Percentiles rank a stretch among this genome's conserved stretches.
Evolutionary conservation across 2,888 invertebrate genomes (phyloP).

Genomic region (Opisthograptis luteolata): DNA sequence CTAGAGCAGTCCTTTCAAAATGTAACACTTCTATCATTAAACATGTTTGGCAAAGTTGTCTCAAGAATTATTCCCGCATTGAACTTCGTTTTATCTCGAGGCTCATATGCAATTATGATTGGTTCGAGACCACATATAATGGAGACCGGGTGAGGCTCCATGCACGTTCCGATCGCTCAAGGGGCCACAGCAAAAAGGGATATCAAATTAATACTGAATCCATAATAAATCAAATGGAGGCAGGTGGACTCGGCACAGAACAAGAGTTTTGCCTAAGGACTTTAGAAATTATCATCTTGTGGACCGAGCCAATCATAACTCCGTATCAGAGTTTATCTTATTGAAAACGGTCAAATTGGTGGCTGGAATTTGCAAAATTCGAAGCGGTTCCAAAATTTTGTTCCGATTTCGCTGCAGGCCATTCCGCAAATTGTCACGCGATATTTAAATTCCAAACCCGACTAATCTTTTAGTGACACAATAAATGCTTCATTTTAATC

Average conservation of each 20-base stretch:
- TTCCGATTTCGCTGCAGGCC: slow-evolving; percentile 44
- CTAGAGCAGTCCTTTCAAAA: slow-evolving; percentile 25
- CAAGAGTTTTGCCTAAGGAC: slow-evolving; percentile 78
- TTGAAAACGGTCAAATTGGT: slow-evolving; percentile 42
- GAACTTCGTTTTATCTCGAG: slow-evolving; percentile 70
- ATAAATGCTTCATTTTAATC: slow-evolving; percentile 21
- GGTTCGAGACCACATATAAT: slow-evolving; percentile 78
- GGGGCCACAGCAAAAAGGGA: slow-evolving; percentile 81
- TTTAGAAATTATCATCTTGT: slow-evolving; percentile 77
- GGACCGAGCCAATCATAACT: slow-evolving; percentile 38
- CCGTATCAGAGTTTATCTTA: slow-evolving; percentile 33
- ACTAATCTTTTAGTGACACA: slow-evolving; percentile 27
- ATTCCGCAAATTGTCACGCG: slow-evolving; percentile 55
- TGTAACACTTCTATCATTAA: slow-evolving; percentile 24
- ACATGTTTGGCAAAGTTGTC: slow-evolving; percentile 44
- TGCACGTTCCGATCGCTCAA: slow-evolving; percentile 77
- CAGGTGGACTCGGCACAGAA: slow-evolving; percentile 79
- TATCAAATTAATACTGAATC: slow-evolving; percentile 85
- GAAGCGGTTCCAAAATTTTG: slow-evolving; percentile 42
- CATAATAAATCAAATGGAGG: slow-evolving; percentile 82
- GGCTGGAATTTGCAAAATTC: slow-evolving; percentile 61
- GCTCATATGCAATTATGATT: slow-evolving; percentile 82
- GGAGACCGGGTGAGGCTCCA: slow-evolving; percentile 69
- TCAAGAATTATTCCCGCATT: slow-evolving; percentile 61
- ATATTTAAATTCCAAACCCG: slow-evolving; percentile 40